Base-by-base conservation (phyloP, 2,797 vertebrate genomes). In the Kryptolebias ocellatus region DNA sequence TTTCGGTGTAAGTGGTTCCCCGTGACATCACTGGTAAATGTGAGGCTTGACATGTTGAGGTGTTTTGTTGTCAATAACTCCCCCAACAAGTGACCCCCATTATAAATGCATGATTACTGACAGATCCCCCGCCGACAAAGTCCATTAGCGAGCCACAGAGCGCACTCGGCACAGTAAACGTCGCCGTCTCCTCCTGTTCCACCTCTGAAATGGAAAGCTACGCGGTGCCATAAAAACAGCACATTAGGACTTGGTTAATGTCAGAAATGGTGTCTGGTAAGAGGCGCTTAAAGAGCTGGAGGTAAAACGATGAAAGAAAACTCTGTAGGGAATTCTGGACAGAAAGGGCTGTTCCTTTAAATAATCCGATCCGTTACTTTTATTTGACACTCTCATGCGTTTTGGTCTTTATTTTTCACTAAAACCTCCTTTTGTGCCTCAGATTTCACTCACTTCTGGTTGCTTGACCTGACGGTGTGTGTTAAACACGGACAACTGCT, bases 81-180 rank as follows among this genome's bases (percentile, higher is more conserved):
- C 67, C 63, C 62, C 60, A 67, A 67, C 81, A 81, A 79, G 67
- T 88, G 85, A 84, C 79, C 78, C 75, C 52, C 67, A 83, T 86
- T 87, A 89, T 77, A 87, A 88, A 90, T 83, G 83, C 72, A 83
- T 80, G 84, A 80, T 83, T 83, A 69, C 87, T 82, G 84, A 87
- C 84, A 81, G 89, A 87, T 55, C 67, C 64, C 89, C 88, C 73
- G 56, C 85, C 80, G 87, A 87, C 75, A 81, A 86, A 87, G 88
- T 54, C 89, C 92, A 93, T 93, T 90, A 92, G 87, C 20, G 70
- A 74, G 66, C 85, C 88, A 87, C 89, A 75, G 74, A 81, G 79
- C 56, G 70, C 5, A 9, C 74, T 73, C 55, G 0, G 8, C 74
- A 61, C 44, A 12, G 52, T 55, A 49, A 74, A 60, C 5, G 17